phyloP scores from a whole-genome alignment of 2,797 vertebrate species.

The Xenopus petersii region DNA sequence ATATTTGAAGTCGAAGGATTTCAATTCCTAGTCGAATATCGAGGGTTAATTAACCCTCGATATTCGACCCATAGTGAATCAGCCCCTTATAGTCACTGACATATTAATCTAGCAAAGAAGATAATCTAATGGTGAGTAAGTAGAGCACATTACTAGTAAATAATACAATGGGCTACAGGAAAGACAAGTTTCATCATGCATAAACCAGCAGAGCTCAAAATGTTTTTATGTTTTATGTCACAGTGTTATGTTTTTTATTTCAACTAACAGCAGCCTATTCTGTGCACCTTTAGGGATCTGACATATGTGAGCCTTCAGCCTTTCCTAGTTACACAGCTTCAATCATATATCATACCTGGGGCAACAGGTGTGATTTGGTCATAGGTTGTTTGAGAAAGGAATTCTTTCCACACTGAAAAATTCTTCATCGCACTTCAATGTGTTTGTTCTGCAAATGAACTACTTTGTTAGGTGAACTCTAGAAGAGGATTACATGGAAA shows the following conservation, averaged over 20 bases:
- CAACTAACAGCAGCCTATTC: background rate
- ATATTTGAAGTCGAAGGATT: too few relatives aligned
- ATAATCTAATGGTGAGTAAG: background rate
- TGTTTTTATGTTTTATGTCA: background rate
- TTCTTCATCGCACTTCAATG: background rate
- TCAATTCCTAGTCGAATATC: too few relatives aligned
- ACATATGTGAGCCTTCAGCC: constrained; percentile 7
- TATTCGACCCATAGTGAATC: too few relatives aligned
- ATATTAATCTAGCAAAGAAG: too few relatives aligned
- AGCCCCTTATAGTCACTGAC: too few relatives aligned
- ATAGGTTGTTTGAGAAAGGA: constrained; percentile 34
- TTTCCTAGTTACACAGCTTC: constrained; percentile 20
- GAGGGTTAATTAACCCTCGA: too few relatives aligned
- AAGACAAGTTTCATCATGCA: background rate
- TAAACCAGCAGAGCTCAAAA: background rate
- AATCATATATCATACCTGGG: background rate
- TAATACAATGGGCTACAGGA: background rate
- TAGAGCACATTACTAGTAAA: background rate
- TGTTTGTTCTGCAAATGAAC: constrained; percentile 20
- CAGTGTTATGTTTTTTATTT: background rate
- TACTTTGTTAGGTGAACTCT: background rate
- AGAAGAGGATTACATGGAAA: background rate
- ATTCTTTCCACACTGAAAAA: constrained; percentile 41
- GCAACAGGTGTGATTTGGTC: constrained; percentile 2
- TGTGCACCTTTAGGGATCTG: background rate